phyloP scores from a whole-genome alignment of 2,113 vertebrate genomes.

The Phrynosoma blainvillii region DNA sequence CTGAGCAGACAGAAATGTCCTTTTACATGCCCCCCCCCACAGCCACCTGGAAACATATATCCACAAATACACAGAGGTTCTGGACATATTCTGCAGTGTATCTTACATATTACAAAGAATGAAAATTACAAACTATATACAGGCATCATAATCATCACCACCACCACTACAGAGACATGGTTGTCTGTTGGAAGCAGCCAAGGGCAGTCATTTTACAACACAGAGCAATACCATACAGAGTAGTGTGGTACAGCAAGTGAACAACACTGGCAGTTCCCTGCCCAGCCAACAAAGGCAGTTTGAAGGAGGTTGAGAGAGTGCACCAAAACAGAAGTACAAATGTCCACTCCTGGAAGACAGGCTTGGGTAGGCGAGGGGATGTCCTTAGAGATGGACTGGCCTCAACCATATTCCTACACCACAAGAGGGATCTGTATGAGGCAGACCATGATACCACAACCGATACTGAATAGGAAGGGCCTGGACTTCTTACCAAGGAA shows the following conservation, averaged over 20 bases:
- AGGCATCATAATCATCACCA: slow-evolving; percentile 40
- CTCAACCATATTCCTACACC: slow-evolving; percentile 43
- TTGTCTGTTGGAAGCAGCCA: background rate
- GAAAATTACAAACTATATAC: slow-evolving; percentile 57
- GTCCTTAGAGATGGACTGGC: background rate
- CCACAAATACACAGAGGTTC: slow-evolving; percentile 29
- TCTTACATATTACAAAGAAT: slow-evolving; percentile 24
- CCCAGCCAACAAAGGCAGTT: slow-evolving; percentile 21
- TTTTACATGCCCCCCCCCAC: no score
- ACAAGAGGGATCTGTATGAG: background rate
- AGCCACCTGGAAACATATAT: background rate
- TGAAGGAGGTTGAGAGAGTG: slow-evolving; percentile 2
- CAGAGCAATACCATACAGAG: slow-evolving; percentile 54
- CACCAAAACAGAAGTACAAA: background rate
- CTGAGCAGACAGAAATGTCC: background rate
- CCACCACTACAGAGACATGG: slow-evolving; percentile 26
- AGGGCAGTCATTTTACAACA: slow-evolving; percentile 64
- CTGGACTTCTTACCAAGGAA: background rate
- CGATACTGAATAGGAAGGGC: background rate
- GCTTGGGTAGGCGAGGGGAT: background rate
- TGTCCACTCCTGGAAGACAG: slow-evolving; percentile 33
- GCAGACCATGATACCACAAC: slow-evolving; percentile 5
- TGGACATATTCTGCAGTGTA: background rate
- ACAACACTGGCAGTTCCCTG: slow-evolving; percentile 35
- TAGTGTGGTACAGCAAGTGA: slow-evolving; percentile 51